Evolutionary conservation across 2,888 invertebrate genomes (phyloP), one percentile per base, ranked within the genome.

Genomic region (Galerucella calmariensis): DNA sequence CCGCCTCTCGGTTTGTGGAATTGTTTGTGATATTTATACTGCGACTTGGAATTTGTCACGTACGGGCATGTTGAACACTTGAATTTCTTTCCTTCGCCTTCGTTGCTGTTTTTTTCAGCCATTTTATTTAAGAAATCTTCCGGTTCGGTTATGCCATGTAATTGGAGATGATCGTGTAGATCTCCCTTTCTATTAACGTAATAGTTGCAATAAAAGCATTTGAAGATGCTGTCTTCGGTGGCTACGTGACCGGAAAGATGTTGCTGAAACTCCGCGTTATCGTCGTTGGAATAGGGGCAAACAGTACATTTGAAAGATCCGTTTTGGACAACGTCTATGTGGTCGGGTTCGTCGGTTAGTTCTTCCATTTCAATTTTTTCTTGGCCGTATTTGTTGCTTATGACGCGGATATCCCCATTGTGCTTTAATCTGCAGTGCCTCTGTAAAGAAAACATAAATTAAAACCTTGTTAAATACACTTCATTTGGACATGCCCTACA

Each of bases 1-100:
- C 93, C 92, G 62, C 92, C 91, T 69, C 92, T 90, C 0, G 92
- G 92, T 56, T 92, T 90, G 84, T 97, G 97, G 85, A 96, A 94
- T 83, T 95, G 95, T 83, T 94, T 94, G 84, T 96, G 96, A 84
- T 96, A 95, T 84, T 94, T 91, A 86, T 92, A 95, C 86, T 96
- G 95, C 41, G 94, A 94, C 86, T 94, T 95, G 85, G 94, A 94
- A 84, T 95, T 95, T 56, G 94, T 94, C 79, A 94, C 93, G 85
- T 95, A 96, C 0, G 96, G 95, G 86, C 96, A 96, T 72, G 92
- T 91, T 6, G 91, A 90, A 84, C 96, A 97, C 84, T 91, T 91
- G 85, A 95, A 94, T 76, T 94, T 91, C 83, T 94, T 94, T 4
- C 88, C 88, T 48, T 87, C 85, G n/a, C 82, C 78, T 62, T 84